Base-by-base conservation (phyloP, 2,888 invertebrate species). In the Pristionchus mayeri region DNA sequence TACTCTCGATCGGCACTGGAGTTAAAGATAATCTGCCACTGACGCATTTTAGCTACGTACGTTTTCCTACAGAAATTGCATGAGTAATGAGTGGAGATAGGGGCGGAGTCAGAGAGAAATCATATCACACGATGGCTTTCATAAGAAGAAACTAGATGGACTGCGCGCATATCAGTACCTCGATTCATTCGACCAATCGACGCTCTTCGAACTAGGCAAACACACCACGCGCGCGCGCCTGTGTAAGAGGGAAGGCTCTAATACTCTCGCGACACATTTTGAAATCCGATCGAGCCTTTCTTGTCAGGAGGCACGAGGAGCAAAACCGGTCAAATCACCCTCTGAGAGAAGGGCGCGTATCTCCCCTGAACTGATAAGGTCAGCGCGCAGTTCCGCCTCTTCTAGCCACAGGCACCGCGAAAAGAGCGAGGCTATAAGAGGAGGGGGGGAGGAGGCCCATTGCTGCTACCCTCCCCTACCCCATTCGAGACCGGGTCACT, bases 401-500 rank as follows among this genome's bases (percentile, higher is more conserved):
- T 44, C 44, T 44, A n/a, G n/a, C n/a, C 44, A 44, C 13, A 6
- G 27, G 60, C 27, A 30, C 57, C 21, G 21, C 27, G 57, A 24
- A 57, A 27, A 57, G 57, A 57, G 63, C 13, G 63, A 34, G 67
- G 21, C 7, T 44, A 44, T 9, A 44, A 13, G 13, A 44, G 44
- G 37, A 67, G 37, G 7, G 37, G 40, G 67, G 6, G 34, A 63
- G 21, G 67, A 67, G 37, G 34, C 67, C 13, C 54, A 16, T 27
- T 44, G 18, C 40, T 37, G 71, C 40, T 37, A 71, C 71, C 44
- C 44, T n/a, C n/a, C n/a, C 44, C 13, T 44, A n/a, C 71, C 71
- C 71, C 71, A 71, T 40, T 37, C 71, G 71, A 63, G 71, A 40
- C 71, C 40, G 71, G 71, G 71, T 71, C 71, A 71, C 71, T 71